Evolutionary conservation across 2,888 invertebrate species (phyloP), one percentile per base, ranked within the genome.

Genomic region (Thumatha senex): DNA sequence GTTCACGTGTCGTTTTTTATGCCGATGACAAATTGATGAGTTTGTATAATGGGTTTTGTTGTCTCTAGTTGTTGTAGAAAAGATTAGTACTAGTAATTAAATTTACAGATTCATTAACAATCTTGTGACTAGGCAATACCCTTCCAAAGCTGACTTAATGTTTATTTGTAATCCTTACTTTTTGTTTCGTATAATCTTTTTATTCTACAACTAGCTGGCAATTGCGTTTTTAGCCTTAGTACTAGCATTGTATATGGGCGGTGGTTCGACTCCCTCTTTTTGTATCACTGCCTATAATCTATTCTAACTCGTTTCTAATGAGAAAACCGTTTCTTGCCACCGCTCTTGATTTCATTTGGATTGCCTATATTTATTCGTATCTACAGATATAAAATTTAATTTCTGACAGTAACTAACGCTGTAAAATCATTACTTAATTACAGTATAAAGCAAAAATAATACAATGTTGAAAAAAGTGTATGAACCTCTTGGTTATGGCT

Each of bases 261-360:
- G 38, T 35, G 34, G 47, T 51, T 53, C 34, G 18, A 42, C 40
- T 18, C 30, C 44, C 56, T 51, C 51, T 56, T 51, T 35, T 35
- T 24, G 42, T 15, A 15, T 2, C 13, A 7, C 40, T 53, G 48
- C 51, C 36, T 47, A 53, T 56, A 46, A 43, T 51, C 45, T 56
- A 48, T 53, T 54, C 61, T 57, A 65, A 53, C 52, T 46, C 42
- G 48, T 45, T 51, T 57, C 49, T 67, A 69, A 66, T 66, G 61
- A 49, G 54, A 63, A 73, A 70, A 74, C 49, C 55, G 73, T 71
- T 64, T 53, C 45, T 55, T 51, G 41, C 54, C 58, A 59, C 54
- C 66, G 67, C 70, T 73, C 67, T 77, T 72, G 73, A 65, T 77
- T 78, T 77, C 72, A 70, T 75, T 74, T 69, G 67, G 61, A 70